Conservation (phyloP, 2,113 vertebrate genomes). For the Lepisosteus osseus region DNA sequence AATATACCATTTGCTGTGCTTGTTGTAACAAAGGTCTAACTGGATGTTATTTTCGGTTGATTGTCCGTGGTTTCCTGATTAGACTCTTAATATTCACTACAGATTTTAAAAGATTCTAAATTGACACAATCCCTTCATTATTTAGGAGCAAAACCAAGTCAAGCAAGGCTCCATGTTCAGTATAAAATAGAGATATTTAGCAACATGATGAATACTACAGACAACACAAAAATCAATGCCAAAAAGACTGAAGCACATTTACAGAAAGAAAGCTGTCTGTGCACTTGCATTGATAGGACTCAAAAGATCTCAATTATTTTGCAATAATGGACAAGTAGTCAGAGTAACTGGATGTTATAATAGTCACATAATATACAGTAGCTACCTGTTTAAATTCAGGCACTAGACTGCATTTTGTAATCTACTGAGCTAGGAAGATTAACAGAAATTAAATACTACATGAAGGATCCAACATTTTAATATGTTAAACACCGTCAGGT, state of each 20-base stretch:
- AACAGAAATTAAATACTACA: conserved; percentile 21
- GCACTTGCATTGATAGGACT: too few species aligned
- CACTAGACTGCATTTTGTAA: conserved; percentile 26
- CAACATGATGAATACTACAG: not conserved
- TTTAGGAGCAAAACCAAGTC: not conserved
- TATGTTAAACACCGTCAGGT: too few species aligned
- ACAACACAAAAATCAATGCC: too few species aligned
- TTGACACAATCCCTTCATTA: not conserved
- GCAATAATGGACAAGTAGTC: too few species aligned
- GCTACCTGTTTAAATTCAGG: conserved; percentile 27
- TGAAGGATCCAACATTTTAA: not conserved
- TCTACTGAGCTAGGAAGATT: conserved; percentile 37
- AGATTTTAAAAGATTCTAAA: not conserved
- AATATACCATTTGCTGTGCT: not conserved
- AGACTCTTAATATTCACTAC: not conserved
- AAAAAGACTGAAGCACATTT: too few species aligned
- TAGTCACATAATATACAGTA: conserved; percentile 2
- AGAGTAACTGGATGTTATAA: not conserved
- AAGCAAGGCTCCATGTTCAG: not conserved
- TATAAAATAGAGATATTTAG: not conserved
- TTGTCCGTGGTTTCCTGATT: not conserved
- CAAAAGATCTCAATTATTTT: too few species aligned
- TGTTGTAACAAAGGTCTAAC: not conserved
- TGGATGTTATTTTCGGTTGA: not conserved
- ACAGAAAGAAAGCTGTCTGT: not conserved